A percentile compares a stretch with the other conserved stretches of the same genome.
Evolutionary conservation across 2,113 vertebrate species (phyloP).

Genomic region (Trematomus loennbergii): DNA sequence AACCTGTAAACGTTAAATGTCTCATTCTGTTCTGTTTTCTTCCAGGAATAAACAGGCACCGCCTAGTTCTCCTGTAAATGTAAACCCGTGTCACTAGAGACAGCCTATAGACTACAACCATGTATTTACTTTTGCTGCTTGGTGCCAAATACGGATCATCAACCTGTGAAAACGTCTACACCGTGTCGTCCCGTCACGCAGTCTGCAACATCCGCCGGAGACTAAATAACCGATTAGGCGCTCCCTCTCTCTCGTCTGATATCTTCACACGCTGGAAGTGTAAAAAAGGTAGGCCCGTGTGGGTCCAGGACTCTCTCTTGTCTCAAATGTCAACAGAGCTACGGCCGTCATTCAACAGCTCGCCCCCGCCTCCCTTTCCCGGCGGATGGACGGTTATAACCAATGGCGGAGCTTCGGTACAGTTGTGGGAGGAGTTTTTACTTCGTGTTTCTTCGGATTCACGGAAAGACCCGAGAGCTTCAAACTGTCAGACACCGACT

Average conservation of each 20-base stretch:
- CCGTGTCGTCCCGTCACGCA: conserved; percentile 26
- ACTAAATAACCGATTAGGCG: conserved; percentile 21
- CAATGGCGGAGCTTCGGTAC: conserved; percentile 49
- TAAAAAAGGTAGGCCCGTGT: conserved; percentile 42
- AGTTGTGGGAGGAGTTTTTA: conserved; percentile 28
- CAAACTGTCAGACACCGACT: not conserved
- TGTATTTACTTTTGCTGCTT: conserved; percentile 45
- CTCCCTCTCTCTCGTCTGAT: conserved; percentile 56
- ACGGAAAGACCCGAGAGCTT: conserved; percentile 44
- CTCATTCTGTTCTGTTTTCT: conserved; percentile 42
- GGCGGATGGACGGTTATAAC: conserved; percentile 32
- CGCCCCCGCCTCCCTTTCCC: conserved; percentile 54
- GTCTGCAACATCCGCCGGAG: conserved; percentile 57
- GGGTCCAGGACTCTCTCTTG: conserved; percentile 36
- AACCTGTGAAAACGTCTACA: conserved; percentile 54
- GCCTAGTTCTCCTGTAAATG: conserved; percentile 24
- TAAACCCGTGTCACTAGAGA: not conserved
- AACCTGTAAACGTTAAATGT: conserved; percentile 15
- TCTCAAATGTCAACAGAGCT: conserved; percentile 58
- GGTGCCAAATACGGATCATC: conserved; percentile 39
- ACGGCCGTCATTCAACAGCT: conserved; percentile 63
- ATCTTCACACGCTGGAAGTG: conserved; percentile 26
- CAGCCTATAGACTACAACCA: conserved; percentile 2
- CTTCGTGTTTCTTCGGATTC: conserved; percentile 51
- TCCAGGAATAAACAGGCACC: conserved; percentile 38